phyloP scores from a whole-genome alignment of 2,888 invertebrate genomes.

The Matsumyia berberina region DNA sequence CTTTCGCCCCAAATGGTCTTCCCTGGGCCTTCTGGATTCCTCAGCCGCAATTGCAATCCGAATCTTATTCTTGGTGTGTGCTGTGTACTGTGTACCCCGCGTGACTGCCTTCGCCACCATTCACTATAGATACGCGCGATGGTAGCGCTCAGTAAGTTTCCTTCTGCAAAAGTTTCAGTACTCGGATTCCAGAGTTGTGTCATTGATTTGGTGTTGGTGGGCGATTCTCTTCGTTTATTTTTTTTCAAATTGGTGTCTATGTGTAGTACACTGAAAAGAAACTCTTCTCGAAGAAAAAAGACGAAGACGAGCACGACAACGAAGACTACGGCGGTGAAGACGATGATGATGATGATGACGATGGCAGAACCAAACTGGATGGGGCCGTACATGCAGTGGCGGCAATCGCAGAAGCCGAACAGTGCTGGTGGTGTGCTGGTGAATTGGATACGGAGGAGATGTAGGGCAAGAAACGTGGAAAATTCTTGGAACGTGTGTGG shows the following conservation, averaged over 20 bases:
- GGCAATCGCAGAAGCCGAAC: conserved; percentile 53
- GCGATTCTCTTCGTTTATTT: conserved; percentile 44
- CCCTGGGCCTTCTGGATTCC: conserved; percentile 66
- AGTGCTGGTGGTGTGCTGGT: conserved; percentile 23
- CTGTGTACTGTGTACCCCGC: conserved; percentile 13
- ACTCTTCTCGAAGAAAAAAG: conserved; percentile 29
- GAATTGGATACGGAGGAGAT: conserved; percentile 67
- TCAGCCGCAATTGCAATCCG: conserved; percentile 52
- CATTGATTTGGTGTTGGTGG: conserved; percentile 71
- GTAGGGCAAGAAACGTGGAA: conserved; percentile 76
- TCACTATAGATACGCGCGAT: conserved; percentile 43
- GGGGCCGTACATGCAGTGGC: conserved; percentile 46
- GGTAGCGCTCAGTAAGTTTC: conserved; percentile 55
- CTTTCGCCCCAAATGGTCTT: conserved; percentile 73
- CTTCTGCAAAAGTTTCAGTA: conserved; percentile 52
- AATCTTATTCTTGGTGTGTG: conserved; percentile 53
- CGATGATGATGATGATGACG: conserved; percentile 66
- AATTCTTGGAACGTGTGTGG: conserved; percentile 78
- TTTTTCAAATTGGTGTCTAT: conserved; percentile 50
- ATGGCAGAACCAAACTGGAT: conserved; percentile 65
- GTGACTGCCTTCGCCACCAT: conserved; percentile 3
- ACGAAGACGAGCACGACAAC: conserved; percentile 14
- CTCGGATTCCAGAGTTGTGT: conserved; percentile 68
- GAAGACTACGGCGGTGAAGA: conserved; percentile 32
- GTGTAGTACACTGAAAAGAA: conserved; percentile 43